Base-by-base conservation (phyloP, 1,140 invertebrate genomes). In the Araneus ventricosus region DNA sequence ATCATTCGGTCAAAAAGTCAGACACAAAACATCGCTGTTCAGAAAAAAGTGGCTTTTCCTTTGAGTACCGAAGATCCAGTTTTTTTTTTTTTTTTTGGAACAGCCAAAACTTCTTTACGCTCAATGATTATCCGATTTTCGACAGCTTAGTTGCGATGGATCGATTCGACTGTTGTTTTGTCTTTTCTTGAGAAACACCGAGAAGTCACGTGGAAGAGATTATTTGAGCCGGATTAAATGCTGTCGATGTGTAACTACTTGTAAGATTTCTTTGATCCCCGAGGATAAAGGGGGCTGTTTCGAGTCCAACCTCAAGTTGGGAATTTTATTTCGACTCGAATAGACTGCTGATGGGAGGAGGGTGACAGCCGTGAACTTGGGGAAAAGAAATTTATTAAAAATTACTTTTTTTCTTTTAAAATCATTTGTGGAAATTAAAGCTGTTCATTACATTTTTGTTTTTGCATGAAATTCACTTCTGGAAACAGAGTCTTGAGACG, bases 101-200 rank as follows among this genome's bases (percentile, higher is more conserved):
- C 52, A 34, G 17, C 10, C 84, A 52, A 57, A 86, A 86, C 84
- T 52, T 90, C 41, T 90, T 90, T 59, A 79, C 88, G 88, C 88
- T 39, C 88, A 90, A 90, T 79, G 70, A 59, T 90, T 90, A 90
- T 90, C 88, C 88, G 88, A 90, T 90, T 90, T 90, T 90, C 88
- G 88, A 79, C 88, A 90, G 88, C 88, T 90, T 90, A 90, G 75
- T 67, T 90, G 45, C 63, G 41, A 59, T 39, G 39, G 88, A 90
- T 90, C 88, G 88, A 90, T 90, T 79, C 30, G 24, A 41, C 20
- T 14, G 45, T 80, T 37, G 63, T 80, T 90, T 90, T 90, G 70
- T 90, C 70, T 45, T 80, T 90, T 79, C 67, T 63, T 61, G 45
- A 80, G 41, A 90, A 80, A 90, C 88, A 57, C 27, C 30, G 45